A percentile compares a stretch with the other conserved stretches of the same genome.
Evolutionary conservation across 1,140 invertebrate genomes (phyloP).

Genomic region (Pogonomyrmex californicus): DNA sequence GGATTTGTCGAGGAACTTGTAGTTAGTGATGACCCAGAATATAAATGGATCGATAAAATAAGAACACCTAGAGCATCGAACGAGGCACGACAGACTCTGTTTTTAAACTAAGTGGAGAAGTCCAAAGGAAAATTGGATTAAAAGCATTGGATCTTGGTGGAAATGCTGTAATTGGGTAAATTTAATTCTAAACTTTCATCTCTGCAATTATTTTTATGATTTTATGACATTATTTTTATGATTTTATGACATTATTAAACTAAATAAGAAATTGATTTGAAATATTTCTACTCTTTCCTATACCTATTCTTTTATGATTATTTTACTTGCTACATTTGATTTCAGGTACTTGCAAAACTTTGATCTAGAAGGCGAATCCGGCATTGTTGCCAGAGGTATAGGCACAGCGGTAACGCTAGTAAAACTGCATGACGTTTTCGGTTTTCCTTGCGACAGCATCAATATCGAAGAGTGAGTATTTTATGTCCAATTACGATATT

Average conservation of each 20-base stretch:
- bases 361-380: conserved; percentile 98
- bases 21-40: conserved; percentile 99
- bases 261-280: conserved; percentile 12
- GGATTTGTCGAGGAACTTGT: conserved; percentile 99
- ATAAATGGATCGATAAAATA: conserved; percentile 99
- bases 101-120: conserved; percentile 98
- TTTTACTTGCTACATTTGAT: conserved; percentile 7
- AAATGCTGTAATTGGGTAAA: conserved; percentile 96
- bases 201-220: background rate
- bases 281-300: conserved; percentile 32
- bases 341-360: conserved; percentile 97
- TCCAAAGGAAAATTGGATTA: conserved; percentile 96
- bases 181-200: conserved; percentile 31
- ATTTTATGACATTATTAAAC: background rate
- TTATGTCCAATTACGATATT: conserved; percentile 9
- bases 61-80: conserved; percentile 98
- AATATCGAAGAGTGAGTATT: conserved; percentile 90
- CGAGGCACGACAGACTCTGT: conserved; percentile 97
- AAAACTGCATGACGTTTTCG: conserved; percentile 86
- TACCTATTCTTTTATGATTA: background rate
- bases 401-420: conserved; percentile 95
- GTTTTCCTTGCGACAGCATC: conserved; percentile 82
- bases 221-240: background rate
- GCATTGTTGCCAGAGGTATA: conserved; percentile 96
- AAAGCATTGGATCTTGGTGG: conserved; percentile 98